Percentiles rank a stretch among this genome's conserved stretches.
These are phyloP conservation scores for Bothrops jararaca DNA, from an alignment of 2,113 vertebrate genomes.

Conservation along the genomic window DNA sequence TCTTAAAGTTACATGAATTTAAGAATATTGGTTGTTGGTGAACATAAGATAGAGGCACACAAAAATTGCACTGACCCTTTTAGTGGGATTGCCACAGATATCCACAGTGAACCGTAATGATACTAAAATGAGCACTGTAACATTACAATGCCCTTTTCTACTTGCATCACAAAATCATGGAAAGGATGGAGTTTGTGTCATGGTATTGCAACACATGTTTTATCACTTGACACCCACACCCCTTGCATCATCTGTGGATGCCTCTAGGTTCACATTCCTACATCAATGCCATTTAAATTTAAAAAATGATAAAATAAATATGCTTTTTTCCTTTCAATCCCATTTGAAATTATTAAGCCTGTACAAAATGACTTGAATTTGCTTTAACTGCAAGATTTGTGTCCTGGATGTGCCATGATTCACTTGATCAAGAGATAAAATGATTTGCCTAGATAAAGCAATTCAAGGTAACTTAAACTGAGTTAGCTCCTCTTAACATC, in stretches of 20 bases:
- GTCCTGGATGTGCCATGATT: not conserved
- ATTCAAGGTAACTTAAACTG: not conserved
- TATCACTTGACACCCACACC: not conserved
- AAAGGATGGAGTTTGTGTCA: not conserved
- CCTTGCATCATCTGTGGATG: not conserved
- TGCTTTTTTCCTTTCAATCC: not conserved
- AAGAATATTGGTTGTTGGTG: not conserved
- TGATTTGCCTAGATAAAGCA: not conserved
- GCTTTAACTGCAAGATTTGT: not conserved
- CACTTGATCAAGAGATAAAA: not conserved
- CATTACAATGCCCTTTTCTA: not conserved
- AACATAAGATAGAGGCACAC: not conserved
- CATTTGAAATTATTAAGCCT: not conserved
- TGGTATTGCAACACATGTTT: not conserved
- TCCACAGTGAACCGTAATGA: not conserved
- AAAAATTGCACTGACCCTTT: not conserved
- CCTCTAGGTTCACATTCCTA: not conserved
- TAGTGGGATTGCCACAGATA: not conserved
- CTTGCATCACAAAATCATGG: not conserved
- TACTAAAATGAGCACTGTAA: not conserved
- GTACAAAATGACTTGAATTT: not conserved
- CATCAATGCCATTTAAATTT: not conserved
- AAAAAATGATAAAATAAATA: not conserved
- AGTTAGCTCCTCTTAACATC: not conserved
- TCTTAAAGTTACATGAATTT: not conserved